Percentiles rank a stretch among this genome's conserved stretches.
These are phyloP conservation scores for Papilio glaucus DNA, from an alignment of 1,140 invertebrate genomes.

Conservation along the genomic window DNA sequence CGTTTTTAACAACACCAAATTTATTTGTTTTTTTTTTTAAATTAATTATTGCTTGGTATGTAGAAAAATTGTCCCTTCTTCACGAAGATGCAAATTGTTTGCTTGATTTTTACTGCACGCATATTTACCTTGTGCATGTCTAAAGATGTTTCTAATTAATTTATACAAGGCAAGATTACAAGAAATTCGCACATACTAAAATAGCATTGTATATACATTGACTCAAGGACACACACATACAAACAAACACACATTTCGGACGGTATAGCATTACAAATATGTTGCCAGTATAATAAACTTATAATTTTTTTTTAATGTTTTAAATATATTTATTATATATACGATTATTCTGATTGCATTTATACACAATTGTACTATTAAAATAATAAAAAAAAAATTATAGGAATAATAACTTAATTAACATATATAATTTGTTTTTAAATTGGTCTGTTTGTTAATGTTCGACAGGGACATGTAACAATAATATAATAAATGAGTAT, in stretches of 20 bases:
- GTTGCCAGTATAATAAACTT: slow-evolving; percentile 33
- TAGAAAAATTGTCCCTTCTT: too few relatives aligned
- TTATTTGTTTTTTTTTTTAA: too few relatives aligned
- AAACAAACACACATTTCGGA: slow-evolving; percentile 34
- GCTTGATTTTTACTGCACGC: neutral
- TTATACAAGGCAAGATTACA: slow-evolving; percentile 14
- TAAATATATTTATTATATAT: slow-evolving; percentile 14
- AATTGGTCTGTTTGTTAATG: slow-evolving; percentile 27
- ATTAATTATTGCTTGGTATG: too few relatives aligned
- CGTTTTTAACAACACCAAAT: too few relatives aligned
- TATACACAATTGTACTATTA: neutral
- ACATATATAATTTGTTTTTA: slow-evolving; percentile 7
- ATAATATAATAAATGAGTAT: slow-evolving; percentile 12
- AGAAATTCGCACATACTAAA: slow-evolving; percentile 1
- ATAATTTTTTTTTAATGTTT: slow-evolving; percentile 9
- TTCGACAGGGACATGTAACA: slow-evolving; percentile 19
- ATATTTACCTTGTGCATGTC: neutral
- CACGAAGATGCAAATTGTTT: neutral
- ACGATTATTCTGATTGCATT: slow-evolving; percentile 12
- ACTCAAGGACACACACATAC: slow-evolving; percentile 23
- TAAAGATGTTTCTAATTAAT: slow-evolving; percentile 12
- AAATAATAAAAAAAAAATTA: slow-evolving; percentile 25
- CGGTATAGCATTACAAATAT: slow-evolving; percentile 36
- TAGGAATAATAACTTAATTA: slow-evolving; percentile 16
- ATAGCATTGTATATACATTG: slow-evolving; percentile 19